phyloP scores from a whole-genome alignment of 1,140 invertebrate genomes.

The Papilio helenus region DNA sequence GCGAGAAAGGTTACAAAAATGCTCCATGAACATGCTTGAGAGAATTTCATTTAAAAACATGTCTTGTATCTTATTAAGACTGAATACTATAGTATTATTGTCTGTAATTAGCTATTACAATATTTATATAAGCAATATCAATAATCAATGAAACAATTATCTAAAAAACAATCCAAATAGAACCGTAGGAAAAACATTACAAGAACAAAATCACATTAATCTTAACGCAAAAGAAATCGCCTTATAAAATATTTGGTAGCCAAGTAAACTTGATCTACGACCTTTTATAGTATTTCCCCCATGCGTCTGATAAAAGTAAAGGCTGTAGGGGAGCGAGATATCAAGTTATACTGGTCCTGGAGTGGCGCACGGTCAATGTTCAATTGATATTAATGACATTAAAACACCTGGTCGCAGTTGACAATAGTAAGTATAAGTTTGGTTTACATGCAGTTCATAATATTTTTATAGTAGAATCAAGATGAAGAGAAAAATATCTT shows the following conservation, averaged over 20 bases:
- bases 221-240: constrained; percentile 64
- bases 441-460: constrained; percentile 58
- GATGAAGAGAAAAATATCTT: too few relatives aligned
- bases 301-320: constrained; percentile 43
- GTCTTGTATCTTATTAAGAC: neutral
- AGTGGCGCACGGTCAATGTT: constrained; percentile 68
- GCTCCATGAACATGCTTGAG: neutral
- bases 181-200: constrained; percentile 55
- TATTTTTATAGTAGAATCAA: neutral
- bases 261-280: constrained; percentile 53
- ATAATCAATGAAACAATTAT: constrained; percentile 11
- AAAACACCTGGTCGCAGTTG: constrained; percentile 73
- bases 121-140: constrained; percentile 3
- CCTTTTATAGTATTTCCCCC: constrained; percentile 37
- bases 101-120: constrained; percentile 5
- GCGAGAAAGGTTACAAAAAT: neutral
- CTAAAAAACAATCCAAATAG: neutral
- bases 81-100: neutral
- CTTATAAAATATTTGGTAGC: constrained; percentile 75
- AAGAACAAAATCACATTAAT: constrained; percentile 73
- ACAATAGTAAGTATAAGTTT: constrained; percentile 47
- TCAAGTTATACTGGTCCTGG: constrained; percentile 55
- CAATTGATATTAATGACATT: constrained; percentile 79
- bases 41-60: neutral
- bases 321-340: constrained; percentile 48